Evolutionary conservation across 2,888 invertebrate species (phyloP).

Genomic region (Lasioglossum morio): DNA sequence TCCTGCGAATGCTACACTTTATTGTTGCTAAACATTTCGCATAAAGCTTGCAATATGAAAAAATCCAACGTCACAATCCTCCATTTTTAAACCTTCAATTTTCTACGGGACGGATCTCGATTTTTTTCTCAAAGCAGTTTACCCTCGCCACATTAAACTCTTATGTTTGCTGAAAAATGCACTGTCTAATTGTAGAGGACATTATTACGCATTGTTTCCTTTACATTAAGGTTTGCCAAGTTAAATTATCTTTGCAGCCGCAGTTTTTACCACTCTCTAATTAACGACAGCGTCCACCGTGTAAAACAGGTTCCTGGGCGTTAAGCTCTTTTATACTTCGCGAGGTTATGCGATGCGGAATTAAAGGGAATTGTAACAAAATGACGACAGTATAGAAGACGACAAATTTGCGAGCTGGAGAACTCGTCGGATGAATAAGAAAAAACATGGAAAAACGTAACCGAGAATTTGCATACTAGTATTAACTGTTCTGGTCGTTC

Average conservation of each 20-base stretch:
- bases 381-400: slow-evolving; percentile 49
- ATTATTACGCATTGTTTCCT: slow-evolving; percentile 62
- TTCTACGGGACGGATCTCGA: not conserved
- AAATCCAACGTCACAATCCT: slow-evolving; percentile 6
- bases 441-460: slow-evolving; percentile 11
- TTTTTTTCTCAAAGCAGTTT: slow-evolving; percentile 25
- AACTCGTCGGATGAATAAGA: slow-evolving; percentile 27
- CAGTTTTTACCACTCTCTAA: slow-evolving; percentile 69
- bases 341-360: slow-evolving; percentile 64
- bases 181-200: slow-evolving; percentile 48
- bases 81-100: slow-evolving; percentile 10
- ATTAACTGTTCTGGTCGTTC: slow-evolving; percentile 27
- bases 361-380: slow-evolving; percentile 62
- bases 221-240: slow-evolving; percentile 59
- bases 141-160: slow-evolving; percentile 39
- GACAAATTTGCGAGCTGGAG: slow-evolving; percentile 29
- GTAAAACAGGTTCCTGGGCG: slow-evolving; percentile 52
- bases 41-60: not conserved
- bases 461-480: slow-evolving; percentile 37
- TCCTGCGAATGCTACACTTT: not conserved
- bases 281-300: slow-evolving; percentile 63
- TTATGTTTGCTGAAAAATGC: slow-evolving; percentile 52
- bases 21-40: not conserved
- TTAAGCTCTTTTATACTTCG: slow-evolving; percentile 65
- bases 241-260: slow-evolving; percentile 61